Conservation (phyloP, 1,140 invertebrate genomes). For the Pissodes strobi region DNA sequence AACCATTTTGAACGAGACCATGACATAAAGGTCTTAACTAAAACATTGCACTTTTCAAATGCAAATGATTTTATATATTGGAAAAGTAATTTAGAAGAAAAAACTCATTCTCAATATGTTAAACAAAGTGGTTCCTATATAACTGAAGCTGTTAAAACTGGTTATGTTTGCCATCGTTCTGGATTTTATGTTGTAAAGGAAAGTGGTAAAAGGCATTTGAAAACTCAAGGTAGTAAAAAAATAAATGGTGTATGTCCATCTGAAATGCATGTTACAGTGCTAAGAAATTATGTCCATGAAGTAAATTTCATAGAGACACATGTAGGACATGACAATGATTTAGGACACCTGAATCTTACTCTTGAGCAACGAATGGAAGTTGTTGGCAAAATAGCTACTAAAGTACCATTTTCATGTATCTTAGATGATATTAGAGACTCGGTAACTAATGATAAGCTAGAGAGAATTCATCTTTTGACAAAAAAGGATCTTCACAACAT, state of each 20-base stretch:
- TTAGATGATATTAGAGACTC: not conserved
- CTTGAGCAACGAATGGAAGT: not conserved
- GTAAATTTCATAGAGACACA: too few relatives aligned
- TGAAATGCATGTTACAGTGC: too few relatives aligned
- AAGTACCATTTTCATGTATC: not conserved
- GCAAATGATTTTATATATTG: not conserved
- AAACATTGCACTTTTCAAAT: too few relatives aligned
- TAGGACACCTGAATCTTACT: not conserved
- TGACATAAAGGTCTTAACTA: not conserved
- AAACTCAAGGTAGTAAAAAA: conserved; percentile 17
- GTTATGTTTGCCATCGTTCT: conserved; percentile 25
- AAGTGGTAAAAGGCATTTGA: conserved; percentile 16
- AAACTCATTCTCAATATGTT: not conserved
- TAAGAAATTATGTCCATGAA: too few relatives aligned
- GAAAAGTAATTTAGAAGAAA: not conserved
- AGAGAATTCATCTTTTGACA: not conserved
- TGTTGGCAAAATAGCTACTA: conserved; percentile 1
- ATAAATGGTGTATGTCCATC: not conserved
- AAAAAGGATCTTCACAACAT: conserved; percentile 2
- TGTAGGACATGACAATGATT: conserved; percentile 12
- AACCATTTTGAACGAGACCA: not conserved
- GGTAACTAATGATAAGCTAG: not conserved
- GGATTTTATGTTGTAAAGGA: conserved; percentile 20
- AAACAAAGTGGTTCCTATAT: not conserved
- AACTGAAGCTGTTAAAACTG: not conserved